These are phyloP conservation scores for Gibbula magus DNA, from an alignment of 2,888 invertebrate species.

Conservation along the genomic window DNA sequence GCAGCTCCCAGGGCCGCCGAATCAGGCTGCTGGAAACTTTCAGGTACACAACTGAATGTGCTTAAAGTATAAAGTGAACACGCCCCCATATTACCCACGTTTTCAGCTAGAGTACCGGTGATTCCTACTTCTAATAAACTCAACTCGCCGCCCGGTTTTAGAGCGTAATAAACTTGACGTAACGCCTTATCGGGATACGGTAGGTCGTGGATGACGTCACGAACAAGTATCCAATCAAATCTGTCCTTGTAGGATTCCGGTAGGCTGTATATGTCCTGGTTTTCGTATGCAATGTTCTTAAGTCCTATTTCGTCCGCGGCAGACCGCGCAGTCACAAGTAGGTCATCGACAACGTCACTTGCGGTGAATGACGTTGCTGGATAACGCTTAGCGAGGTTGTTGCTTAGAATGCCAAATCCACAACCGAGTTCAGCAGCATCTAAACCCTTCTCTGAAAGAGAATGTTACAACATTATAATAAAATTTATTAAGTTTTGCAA, in stretches of 20 bases:
- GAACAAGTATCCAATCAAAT: slow-evolving; percentile 15
- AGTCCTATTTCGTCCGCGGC: not conserved
- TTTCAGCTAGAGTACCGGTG: not conserved
- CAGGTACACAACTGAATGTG: slow-evolving; percentile 6
- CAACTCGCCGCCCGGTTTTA: not conserved
- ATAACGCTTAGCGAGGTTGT: not conserved
- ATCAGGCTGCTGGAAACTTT: not conserved
- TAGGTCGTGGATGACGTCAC: slow-evolving; percentile 13
- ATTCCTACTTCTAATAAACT: not conserved
- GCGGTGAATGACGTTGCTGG: not conserved
- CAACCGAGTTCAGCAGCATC: slow-evolving; percentile 5
- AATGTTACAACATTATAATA: no score
- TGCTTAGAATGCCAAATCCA: not conserved
- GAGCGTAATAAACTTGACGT: not conserved
- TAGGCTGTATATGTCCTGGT: not conserved
- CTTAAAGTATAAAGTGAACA: not conserved
- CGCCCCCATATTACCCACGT: not conserved
- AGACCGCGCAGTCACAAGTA: not conserved
- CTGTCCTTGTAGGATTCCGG: not conserved
- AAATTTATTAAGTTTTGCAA: no score
- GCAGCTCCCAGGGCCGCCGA: not conserved
- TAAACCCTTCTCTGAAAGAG: not conserved
- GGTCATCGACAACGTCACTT: not conserved
- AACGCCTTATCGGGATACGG: not conserved
- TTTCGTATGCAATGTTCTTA: not conserved